Evolutionary conservation across 2,797 vertebrate genomes (phyloP), one percentile per base, ranked within the genome.

Genomic region (Aeoliscus strigatus): DNA sequence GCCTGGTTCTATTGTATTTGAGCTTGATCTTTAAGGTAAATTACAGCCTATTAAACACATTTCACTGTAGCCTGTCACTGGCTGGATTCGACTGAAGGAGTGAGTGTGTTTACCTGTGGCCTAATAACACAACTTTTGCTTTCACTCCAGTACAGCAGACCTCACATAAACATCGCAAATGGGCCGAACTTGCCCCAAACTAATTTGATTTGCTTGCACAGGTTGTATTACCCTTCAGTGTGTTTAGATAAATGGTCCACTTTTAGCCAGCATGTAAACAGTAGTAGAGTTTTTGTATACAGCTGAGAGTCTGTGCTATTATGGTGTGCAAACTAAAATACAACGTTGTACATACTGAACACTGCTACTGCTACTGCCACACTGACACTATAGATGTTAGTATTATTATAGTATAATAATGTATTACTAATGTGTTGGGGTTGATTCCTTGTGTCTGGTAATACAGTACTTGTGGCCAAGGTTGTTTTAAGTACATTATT

Each of bases 61-160:
- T n/a, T n/a, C n/a, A n/a, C n/a, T n/a, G n/a, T n/a, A n/a, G n/a
- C n/a, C n/a, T n/a, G n/a, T n/a, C n/a, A n/a, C n/a, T n/a, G 40
- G 17, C 23, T 47, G 35, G 37, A 39, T 43, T 34, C 41, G 55
- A 60, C 26, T 59, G 60, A 75, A 46, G 37, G 48, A 42, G 50
- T 15, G 14, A 49, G 64, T 42, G 42, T 79, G 64, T 79, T 83
- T 77, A 73, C 66, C 54, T 52, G 53, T 31, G 25, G 42, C 51
- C 50, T 62, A 75, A 85, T 86, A 80, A 83, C 77, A 80, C 82
- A 66, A 25, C 57, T 56, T 73, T 75, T 53, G 27, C 59, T 66
- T 66, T 66, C 55, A 59, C 55, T 70, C 56, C 56, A 63, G 58
- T 50, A 61, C 56, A 66, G 65, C 57, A 59, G 58, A 47, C 41